Evolutionary conservation across 1,140 invertebrate species (phyloP).

Genomic region (Teleogryllus occipitalis): DNA sequence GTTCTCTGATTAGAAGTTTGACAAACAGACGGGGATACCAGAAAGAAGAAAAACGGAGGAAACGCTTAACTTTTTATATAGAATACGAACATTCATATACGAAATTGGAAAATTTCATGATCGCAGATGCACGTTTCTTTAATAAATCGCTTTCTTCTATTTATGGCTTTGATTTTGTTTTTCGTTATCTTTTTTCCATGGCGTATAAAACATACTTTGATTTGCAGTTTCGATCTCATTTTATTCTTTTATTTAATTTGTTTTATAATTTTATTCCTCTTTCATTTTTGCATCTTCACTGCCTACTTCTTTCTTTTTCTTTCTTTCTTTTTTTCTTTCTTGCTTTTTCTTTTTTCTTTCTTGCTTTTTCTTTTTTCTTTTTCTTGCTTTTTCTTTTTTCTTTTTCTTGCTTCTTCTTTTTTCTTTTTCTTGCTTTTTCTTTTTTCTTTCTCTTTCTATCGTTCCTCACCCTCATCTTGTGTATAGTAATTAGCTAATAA

Average conservation of each 20-base stretch:
- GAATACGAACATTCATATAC: no score
- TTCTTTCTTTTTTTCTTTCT: constrained; percentile 10
- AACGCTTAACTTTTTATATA: no score
- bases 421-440: not conserved
- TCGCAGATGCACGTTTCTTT: not conserved
- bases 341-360: not conserved
- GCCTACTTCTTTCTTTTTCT: not conserved
- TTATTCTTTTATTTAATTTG: not conserved
- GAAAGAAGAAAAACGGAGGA: no score
- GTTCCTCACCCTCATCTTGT: not conserved
- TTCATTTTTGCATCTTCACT: not conserved
- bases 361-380: not conserved
- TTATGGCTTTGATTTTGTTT: not conserved
- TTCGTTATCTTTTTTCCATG: not conserved
- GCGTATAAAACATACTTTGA: not conserved
- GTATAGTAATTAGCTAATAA: no score
- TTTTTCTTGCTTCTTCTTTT: not conserved
- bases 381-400: not conserved
- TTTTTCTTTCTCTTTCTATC: constrained; percentile 9
- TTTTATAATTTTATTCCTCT: not conserved
- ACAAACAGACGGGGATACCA: no score
- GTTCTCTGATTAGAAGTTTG: no score
- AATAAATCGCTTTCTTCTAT: not conserved
- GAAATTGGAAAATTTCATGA: no score
- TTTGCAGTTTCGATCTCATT: not conserved